These are phyloP conservation scores for Pycnonotus jocosus DNA, from an alignment of 2,113 vertebrate species.

Conservation along the genomic window DNA sequence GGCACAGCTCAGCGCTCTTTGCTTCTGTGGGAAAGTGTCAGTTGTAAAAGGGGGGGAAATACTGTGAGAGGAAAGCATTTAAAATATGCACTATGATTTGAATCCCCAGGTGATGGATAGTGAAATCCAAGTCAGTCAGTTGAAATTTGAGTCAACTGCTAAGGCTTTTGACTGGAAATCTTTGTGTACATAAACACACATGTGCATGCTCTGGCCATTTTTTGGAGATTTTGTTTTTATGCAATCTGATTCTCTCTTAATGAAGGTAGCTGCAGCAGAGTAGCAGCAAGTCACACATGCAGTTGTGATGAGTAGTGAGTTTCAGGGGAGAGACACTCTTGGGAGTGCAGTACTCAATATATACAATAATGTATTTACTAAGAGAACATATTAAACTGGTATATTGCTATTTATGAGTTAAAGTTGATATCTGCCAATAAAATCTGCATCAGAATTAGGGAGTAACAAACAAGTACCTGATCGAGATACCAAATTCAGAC, in stretches of 20 bases:
- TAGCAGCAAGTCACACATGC: neutral
- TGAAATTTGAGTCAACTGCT: neutral
- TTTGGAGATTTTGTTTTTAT: neutral
- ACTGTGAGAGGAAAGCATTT: neutral
- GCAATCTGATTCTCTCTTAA: neutral
- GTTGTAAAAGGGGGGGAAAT: neutral
- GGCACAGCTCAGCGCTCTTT: neutral
- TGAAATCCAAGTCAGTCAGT: neutral
- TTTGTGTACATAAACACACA: accelerated
- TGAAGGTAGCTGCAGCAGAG: neutral
- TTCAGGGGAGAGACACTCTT: neutral
- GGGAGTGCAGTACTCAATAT: neutral
- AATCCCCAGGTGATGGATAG: neutral
- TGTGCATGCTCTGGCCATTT: accelerated
- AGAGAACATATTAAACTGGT: neutral
- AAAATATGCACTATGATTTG: neutral
- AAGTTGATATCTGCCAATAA: neutral
- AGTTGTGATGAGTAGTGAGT: neutral
- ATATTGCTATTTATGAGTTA: neutral
- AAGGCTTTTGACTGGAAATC: neutral
- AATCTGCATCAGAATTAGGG: neutral
- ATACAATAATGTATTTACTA: neutral
- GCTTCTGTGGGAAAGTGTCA: neutral
- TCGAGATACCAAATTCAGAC: neutral
- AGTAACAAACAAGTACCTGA: neutral